Conservation (phyloP, 2,888 invertebrate genomes). For the Acleris emargana region DNA sequence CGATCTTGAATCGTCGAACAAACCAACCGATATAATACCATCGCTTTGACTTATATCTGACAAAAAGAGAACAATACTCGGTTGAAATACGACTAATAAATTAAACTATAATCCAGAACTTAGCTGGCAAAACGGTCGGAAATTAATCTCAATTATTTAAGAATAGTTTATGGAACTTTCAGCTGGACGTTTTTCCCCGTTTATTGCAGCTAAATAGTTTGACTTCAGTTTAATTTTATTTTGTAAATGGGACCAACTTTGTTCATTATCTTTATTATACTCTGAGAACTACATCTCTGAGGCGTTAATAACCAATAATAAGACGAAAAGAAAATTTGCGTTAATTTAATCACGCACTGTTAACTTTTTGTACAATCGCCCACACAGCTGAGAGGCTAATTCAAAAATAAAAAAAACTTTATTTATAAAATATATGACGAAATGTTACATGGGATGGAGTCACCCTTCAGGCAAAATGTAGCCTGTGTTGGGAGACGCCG, state of each 20-base stretch:
- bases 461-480: too few species aligned
- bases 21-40: conserved; percentile 4
- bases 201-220: conserved; percentile 9
- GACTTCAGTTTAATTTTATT: neutral
- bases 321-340: too few species aligned
- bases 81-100: neutral
- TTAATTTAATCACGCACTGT: too few species aligned
- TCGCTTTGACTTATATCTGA: conserved; percentile 1
- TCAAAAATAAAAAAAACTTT: too few species aligned
- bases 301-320: too few species aligned
- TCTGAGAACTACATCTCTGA: too few species aligned
- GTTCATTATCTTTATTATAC: too few species aligned
- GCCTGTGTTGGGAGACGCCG: too few species aligned
- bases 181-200: conserved; percentile 2
- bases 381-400: too few species aligned
- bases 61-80: neutral
- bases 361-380: too few species aligned
- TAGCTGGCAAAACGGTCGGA: conserved; percentile 12
- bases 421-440: too few species aligned
- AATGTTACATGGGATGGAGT: too few species aligned
- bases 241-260: neutral
- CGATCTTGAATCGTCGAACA: conserved; percentile 3
- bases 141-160: conserved; percentile 25
- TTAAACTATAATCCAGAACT: conserved; percentile 4
- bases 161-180: conserved; percentile 15